Conservation (phyloP, 2,888 invertebrate species). For the Thysanoteuthis rhombus region DNA sequence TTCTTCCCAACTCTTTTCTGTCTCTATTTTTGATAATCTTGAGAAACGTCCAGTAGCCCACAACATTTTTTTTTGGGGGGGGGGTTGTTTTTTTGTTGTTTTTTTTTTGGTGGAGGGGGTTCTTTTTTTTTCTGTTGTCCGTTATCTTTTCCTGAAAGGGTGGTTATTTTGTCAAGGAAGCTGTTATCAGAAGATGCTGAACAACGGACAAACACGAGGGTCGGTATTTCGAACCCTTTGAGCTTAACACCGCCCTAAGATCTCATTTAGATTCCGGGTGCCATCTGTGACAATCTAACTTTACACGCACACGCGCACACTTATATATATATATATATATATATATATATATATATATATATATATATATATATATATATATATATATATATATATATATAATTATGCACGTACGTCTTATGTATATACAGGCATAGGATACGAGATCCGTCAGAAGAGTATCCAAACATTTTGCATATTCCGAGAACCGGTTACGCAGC, state of each 20-base stretch:
- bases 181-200: not conserved
- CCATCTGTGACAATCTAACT: not conserved
- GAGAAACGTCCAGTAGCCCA: not conserved
- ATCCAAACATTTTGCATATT: no score
- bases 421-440: no score
- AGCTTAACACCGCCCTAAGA: not conserved
- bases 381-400: no score
- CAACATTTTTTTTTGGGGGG: not conserved
- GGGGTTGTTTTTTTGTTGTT: no score
- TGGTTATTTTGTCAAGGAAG: not conserved
- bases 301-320: not conserved
- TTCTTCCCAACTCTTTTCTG: not conserved
- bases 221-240: not conserved
- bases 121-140: not conserved
- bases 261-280: not conserved
- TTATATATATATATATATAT: no score
- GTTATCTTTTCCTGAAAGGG: not conserved
- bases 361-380: not conserved
- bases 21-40: not conserved
- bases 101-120: not conserved
- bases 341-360: not conserved
- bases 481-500: no score
- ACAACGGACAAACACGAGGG: not conserved
- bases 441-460: no score
- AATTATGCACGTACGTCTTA: no score